Conservation (phyloP, 1,140 invertebrate genomes). For the Macrosteles quadrilineatus region DNA sequence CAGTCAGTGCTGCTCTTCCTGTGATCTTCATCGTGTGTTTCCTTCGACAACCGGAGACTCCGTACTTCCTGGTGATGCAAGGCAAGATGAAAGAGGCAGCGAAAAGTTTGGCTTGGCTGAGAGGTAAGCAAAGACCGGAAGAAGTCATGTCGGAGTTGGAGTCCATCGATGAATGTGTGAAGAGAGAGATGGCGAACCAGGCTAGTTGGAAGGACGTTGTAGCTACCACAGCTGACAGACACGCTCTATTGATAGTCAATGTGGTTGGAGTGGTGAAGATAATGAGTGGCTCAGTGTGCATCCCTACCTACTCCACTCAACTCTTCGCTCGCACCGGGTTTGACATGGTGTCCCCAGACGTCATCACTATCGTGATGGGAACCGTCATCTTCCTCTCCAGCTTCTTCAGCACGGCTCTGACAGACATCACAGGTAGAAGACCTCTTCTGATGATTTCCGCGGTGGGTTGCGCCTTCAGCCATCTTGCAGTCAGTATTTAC, state of each 20-base stretch:
- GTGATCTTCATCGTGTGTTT: slow-evolving; percentile 11
- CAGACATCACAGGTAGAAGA: slow-evolving; percentile 53
- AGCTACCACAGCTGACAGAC: slow-evolving; percentile 30
- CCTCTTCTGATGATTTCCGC: slow-evolving; percentile 51
- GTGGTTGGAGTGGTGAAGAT: slow-evolving; percentile 36
- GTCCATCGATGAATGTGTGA: slow-evolving; percentile 26
- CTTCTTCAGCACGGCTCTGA: slow-evolving; percentile 46
- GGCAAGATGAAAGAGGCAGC: slow-evolving; percentile 55
- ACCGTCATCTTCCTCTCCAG: slow-evolving; percentile 39
- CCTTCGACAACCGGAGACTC: slow-evolving; percentile 19
- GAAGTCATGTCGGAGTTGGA: slow-evolving; percentile 38
- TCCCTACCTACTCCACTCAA: slow-evolving; percentile 36
- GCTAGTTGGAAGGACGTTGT: slow-evolving; percentile 33
- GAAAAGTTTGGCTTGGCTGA: slow-evolving; percentile 63
- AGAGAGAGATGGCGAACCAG: slow-evolving; percentile 22
- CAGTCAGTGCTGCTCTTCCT: background rate
- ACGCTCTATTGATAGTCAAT: slow-evolving; percentile 39
- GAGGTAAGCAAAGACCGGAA: slow-evolving; percentile 44
- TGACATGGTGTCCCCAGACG: slow-evolving; percentile 8
- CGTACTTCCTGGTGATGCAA: slow-evolving; percentile 9
- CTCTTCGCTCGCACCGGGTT: slow-evolving; percentile 33
- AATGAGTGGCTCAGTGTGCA: slow-evolving; percentile 39
- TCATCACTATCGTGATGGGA: slow-evolving; percentile 39
- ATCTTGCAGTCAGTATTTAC: slow-evolving; percentile 40
- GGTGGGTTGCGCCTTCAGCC: slow-evolving; percentile 29